These are phyloP conservation scores for Sinopyrophorus schimmeli DNA, from an alignment of 2,888 invertebrate species.

Conservation along the genomic window DNA sequence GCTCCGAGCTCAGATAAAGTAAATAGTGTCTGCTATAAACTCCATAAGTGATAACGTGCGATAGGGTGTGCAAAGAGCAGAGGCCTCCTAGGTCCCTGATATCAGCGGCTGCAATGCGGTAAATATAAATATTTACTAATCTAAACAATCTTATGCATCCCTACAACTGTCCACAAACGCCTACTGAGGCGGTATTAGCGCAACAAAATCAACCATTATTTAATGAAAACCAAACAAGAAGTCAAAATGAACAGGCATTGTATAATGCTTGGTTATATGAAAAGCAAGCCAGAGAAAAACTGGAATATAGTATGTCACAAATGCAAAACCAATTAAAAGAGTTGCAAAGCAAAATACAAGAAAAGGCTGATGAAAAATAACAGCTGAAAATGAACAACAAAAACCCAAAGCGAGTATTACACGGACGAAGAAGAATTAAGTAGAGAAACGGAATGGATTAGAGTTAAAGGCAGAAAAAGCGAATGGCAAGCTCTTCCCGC, in stretches of 20 bases:
- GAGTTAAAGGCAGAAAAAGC: constrained; percentile 14
- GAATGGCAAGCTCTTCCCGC: constrained; percentile 14
- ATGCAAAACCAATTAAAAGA: constrained; percentile 15
- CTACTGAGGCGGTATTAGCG: constrained; percentile 6
- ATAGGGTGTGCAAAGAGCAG: constrained; percentile 7
- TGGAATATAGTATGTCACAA: constrained; percentile 10
- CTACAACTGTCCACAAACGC: constrained; percentile 7
- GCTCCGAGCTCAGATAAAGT: constrained; percentile 10
- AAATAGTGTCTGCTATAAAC: constrained; percentile 3
- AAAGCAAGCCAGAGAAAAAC: constrained; percentile 15
- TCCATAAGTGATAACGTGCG: constrained; percentile 4
- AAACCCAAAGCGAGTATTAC: constrained; percentile 12
- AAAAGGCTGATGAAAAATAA: constrained; percentile 6
- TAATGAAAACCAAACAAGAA: constrained; percentile 14
- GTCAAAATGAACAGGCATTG: constrained; percentile 16
- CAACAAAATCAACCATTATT: constrained; percentile 12
- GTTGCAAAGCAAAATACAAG: constrained; percentile 13
- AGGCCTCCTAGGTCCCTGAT: constrained; percentile 2
- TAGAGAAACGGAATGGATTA: constrained; percentile 17
- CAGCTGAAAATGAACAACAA: constrained; percentile 8
- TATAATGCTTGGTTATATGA: constrained; percentile 15
- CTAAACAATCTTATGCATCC: constrained; percentile 10
- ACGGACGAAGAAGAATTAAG: constrained; percentile 19
- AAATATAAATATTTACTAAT: constrained; percentile 8
- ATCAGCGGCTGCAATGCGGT: constrained; percentile 2